These are phyloP conservation scores for Furnarius figulus DNA, from an alignment of 2,113 vertebrate species.

Conservation along the genomic window DNA sequence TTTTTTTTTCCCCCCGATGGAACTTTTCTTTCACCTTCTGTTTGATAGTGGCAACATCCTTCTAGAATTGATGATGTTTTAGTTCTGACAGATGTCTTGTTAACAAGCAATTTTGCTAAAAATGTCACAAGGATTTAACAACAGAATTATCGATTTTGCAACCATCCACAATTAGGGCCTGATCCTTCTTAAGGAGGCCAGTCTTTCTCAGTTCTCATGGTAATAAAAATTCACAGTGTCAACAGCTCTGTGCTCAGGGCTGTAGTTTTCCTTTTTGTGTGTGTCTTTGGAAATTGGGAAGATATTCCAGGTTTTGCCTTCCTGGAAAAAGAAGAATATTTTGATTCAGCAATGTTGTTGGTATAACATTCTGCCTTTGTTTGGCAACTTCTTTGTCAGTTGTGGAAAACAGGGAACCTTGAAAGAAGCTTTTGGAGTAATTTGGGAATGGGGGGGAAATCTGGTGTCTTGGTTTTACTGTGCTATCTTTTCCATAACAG, in stretches of 20 bases:
- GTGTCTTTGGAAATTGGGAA: neutral
- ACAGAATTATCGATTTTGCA: neutral
- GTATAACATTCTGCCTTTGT: neutral
- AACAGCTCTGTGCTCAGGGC: neutral
- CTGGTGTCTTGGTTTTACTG: neutral
- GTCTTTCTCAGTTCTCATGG: neutral
- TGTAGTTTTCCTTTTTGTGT: neutral
- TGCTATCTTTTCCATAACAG: neutral
- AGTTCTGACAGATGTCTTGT: neutral
- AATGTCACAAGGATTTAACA: neutral
- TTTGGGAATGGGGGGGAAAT: neutral
- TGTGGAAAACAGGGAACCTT: neutral
- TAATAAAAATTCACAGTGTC: neutral
- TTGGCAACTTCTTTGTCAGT: neutral
- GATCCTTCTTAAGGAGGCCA: neutral
- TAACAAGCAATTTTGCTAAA: neutral
- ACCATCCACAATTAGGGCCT: neutral
- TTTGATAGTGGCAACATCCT: neutral
- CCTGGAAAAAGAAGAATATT: neutral
- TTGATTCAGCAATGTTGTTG: rapidly evolving
- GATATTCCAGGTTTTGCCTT: neutral
- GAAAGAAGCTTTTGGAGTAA: neutral
- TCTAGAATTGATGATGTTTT: neutral
- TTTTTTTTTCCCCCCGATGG: neutral
- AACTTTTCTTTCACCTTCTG: neutral